phyloP scores from a whole-genome alignment of 2,113 vertebrate genomes.

The Petrocephalus microphthalmus region DNA sequence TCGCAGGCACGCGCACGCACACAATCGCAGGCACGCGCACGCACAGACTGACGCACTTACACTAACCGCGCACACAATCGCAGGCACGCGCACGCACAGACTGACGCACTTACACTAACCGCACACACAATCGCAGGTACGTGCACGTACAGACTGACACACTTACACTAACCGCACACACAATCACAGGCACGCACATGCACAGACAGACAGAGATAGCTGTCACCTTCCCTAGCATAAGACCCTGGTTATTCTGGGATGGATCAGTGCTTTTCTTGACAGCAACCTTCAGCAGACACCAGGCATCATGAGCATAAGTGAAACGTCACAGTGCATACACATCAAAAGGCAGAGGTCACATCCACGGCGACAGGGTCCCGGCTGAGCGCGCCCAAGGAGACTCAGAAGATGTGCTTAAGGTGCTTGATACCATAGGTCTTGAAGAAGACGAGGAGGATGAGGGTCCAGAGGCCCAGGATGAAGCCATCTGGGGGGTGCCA shows the following conservation, averaged over 20 bases:
- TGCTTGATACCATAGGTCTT: constrained; percentile 93
- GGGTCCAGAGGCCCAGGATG: constrained; percentile 91
- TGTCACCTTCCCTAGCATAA: background rate
- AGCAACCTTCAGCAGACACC: background rate
- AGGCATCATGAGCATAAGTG: background rate
- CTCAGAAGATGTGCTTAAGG: constrained; percentile 92
- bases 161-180: background rate
- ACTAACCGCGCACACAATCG: background rate
- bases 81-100: background rate
- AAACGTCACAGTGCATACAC: background rate
- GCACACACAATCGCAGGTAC: background rate
- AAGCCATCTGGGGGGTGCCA: constrained; percentile 98
- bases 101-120: background rate
- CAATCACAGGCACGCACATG: background rate
- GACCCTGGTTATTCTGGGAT: background rate
- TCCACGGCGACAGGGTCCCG: background rate
- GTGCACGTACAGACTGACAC: background rate
- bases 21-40: background rate
- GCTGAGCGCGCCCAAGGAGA: background rate
- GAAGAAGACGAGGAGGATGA: constrained; percentile 96
- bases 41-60: background rate
- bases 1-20: no score
- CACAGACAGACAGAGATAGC: background rate
- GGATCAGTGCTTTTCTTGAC: background rate
- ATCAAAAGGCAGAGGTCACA: background rate